Conservation (phyloP, 2,113 vertebrate genomes). For the Cryptomyrus ogoouensis region DNA sequence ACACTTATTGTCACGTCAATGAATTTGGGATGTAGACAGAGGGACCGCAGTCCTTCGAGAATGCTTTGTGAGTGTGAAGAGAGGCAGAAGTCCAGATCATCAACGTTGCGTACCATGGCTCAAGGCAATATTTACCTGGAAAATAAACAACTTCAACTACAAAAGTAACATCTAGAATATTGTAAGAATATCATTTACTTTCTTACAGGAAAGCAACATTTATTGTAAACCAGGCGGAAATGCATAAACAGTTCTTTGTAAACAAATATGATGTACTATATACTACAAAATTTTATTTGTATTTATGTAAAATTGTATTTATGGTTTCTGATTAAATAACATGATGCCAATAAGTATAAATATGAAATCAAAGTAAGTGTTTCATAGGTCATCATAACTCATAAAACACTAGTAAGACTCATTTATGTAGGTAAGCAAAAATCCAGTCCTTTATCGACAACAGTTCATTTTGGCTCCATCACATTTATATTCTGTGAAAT, state of each 20-base stretch:
- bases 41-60: conserved; percentile 75
- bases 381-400: not conserved
- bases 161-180: not conserved
- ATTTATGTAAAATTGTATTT: not conserved
- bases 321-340: not conserved
- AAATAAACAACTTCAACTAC: conserved; percentile 20
- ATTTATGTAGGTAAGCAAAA: not conserved
- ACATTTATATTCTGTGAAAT: not conserved
- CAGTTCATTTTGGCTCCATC: not conserved
- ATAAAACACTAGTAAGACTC: not conserved
- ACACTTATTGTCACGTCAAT: conserved; percentile 78
- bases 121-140: conserved; percentile 40
- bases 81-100: conserved; percentile 86
- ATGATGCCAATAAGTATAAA: not conserved
- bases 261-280: not conserved
- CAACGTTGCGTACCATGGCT: conserved; percentile 84
- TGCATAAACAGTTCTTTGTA: not conserved
- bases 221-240: not conserved
- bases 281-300: no score
- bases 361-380: not conserved
- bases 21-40: conserved; percentile 78
- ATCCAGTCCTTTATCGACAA: not conserved
- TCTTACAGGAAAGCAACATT: not conserved
- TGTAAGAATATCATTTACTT: conserved; percentile 4
- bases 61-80: conserved; percentile 80